Base-by-base conservation (phyloP, 2,797 vertebrate species). In the Cirrhinus mrigala region DNA sequence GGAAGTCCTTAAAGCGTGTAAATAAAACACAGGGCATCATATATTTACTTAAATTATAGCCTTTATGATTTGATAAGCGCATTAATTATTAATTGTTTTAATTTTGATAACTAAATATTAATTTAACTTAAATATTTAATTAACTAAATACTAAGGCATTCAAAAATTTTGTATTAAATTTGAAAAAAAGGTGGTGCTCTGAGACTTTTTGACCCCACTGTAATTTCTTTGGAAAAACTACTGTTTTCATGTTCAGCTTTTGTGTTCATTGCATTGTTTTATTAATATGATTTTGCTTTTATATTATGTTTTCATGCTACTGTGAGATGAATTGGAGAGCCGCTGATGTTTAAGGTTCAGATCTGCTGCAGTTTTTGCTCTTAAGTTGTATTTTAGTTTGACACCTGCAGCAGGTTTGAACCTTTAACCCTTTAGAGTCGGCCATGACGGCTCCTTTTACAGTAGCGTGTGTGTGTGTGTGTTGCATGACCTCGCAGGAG, bases 401-500 rank as follows among this genome's bases (percentile, higher is more conserved):
- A 14, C 9, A 11, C 11, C 90, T 92, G 96, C 93, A 97, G 96
- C 95, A 93, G 94, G 91, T 94, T 94, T 93, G 91, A 93, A 93
- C 93, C 94, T 96, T 94, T 92, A 90, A 90, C 88, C 50, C 40
- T 77, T 62, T 90, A 91, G 1, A 76, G 91, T 90, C 90, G 85
- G n/a, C 11, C 48, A n/a, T 66, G 73, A 88, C 68, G 85, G 81
- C 91, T 93, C 93, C 95, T 33, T 88, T 97, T 96, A 95, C 97
- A 97, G 98, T 98, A 97, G 93, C 96, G 95, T 98, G 95, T 24
- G 92, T 94, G 95, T 24, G 92, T 94, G 90, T 94, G 71, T 78
- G 50, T 75, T 52, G 48, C 97, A 94, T 97, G 97, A 96, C 97
- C 97, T 98, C 97, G 97, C 96, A 99, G 98, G 98, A 99, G 97